These are phyloP conservation scores for Heloderma charlesbogerti DNA, from an alignment of 2,113 vertebrate genomes.

Conservation along the genomic window DNA sequence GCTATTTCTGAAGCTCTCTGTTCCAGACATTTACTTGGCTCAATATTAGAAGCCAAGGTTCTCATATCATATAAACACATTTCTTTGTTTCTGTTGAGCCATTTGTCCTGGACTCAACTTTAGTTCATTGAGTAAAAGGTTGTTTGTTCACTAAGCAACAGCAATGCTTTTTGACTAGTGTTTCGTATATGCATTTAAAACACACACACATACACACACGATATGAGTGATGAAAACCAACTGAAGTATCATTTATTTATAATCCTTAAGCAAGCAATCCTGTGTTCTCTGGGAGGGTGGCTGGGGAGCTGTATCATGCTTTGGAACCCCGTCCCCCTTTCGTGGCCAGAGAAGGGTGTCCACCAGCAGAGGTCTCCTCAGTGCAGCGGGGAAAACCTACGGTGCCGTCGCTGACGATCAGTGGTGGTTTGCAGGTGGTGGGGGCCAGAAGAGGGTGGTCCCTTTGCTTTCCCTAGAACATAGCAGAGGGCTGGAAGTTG, in stretches of 20 bases:
- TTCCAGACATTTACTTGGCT: constrained; percentile 17
- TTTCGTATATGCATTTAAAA: neutral
- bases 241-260: neutral
- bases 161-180: fast-evolving
- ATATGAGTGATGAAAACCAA: no score
- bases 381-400: neutral
- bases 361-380: neutral
- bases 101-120: neutral
- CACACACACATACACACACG: no score
- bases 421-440: neutral
- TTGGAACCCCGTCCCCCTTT: neutral
- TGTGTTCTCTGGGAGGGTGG: neutral
- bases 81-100: constrained; percentile 10
- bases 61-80: neutral
- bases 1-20: neutral
- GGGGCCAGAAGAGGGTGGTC: neutral
- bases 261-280: neutral
- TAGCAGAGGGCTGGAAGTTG: no score
- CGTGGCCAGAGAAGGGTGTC: neutral
- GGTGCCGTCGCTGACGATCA: neutral
- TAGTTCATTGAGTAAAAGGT: neutral
- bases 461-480: no score
- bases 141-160: neutral
- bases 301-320: neutral
- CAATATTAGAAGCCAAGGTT: neutral